A percentile compares a stretch with the other conserved stretches of the same genome.
These are phyloP conservation scores for Eurytemora carolleeae DNA, from an alignment of 1,140 invertebrate genomes.

Conservation along the genomic window DNA sequence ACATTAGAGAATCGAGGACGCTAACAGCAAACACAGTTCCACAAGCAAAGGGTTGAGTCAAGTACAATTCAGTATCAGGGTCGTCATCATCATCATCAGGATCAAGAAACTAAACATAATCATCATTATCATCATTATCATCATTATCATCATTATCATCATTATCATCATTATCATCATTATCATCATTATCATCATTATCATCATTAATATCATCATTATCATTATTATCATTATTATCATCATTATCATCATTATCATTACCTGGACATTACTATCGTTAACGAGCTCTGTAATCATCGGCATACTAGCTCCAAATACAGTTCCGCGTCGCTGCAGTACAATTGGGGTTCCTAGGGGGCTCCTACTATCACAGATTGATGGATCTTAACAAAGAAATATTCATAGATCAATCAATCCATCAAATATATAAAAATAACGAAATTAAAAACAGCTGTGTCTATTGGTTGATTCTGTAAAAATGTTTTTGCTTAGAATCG, in stretches of 20 bases:
- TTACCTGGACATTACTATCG: conserved; percentile 98
- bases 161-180: background rate
- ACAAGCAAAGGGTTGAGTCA: conserved; percentile 98
- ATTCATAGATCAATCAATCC: no score
- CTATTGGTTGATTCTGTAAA: no score
- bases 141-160: no score
- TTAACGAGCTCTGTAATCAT: conserved; percentile 97
- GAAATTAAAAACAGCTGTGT: no score
- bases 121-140: background rate
- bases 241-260: conserved; percentile 27
- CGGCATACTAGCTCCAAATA: conserved; percentile 93
- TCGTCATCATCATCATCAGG: conserved; percentile 84
- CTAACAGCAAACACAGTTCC: conserved; percentile 98
- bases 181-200: conserved; percentile 44
- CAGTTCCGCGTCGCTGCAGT: conserved; percentile 72
- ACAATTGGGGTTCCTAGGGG: conserved; percentile 64
- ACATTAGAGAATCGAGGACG: conserved; percentile 98
- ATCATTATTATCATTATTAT: background rate
- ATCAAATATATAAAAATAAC: no score
- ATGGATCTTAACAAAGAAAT: conserved; percentile 18
- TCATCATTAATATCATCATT: conserved; percentile 83
- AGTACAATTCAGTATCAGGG: conserved; percentile 94
- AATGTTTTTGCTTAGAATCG: no score
- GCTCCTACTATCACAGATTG: conserved; percentile 26
- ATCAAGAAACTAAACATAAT: background rate